phyloP scores from a whole-genome alignment of 2,888 invertebrate species.

The Drosophila parthenogenetica region DNA sequence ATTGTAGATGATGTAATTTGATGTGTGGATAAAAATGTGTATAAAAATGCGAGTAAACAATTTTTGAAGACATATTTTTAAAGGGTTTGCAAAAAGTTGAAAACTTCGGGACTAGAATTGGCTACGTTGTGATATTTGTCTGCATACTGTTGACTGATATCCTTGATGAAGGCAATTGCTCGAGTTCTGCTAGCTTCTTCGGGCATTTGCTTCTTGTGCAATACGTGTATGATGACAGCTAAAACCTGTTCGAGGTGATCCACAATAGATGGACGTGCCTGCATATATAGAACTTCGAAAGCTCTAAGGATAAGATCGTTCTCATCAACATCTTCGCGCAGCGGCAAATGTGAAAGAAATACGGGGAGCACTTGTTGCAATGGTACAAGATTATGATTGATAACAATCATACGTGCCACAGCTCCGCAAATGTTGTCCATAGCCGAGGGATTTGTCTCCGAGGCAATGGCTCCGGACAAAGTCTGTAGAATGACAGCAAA shows the following conservation, averaged over 20 bases:
- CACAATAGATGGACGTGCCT: constrained; percentile 87
- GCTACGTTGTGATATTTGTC: constrained; percentile 86
- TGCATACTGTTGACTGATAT: constrained; percentile 87
- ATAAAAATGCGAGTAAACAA: constrained; percentile 2
- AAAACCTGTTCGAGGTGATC: constrained; percentile 86
- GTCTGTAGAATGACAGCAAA: constrained; percentile 89
- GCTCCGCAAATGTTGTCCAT: constrained; percentile 93
- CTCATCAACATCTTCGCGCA: constrained; percentile 91
- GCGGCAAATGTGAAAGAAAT: constrained; percentile 89
- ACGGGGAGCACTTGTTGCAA: constrained; percentile 91
- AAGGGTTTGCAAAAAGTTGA: constrained; percentile 79
- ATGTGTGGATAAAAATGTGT: not conserved
- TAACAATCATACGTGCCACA: constrained; percentile 89
- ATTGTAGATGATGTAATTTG: not conserved
- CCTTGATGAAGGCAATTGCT: constrained; percentile 86
- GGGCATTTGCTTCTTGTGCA: constrained; percentile 87
- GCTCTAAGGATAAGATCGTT: constrained; percentile 89
- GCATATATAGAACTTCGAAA: constrained; percentile 88
- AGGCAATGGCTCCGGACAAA: constrained; percentile 88
- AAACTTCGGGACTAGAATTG: constrained; percentile 80
- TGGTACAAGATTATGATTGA: constrained; percentile 88
- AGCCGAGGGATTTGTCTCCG: constrained; percentile 88
- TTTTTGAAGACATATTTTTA: constrained; percentile 49
- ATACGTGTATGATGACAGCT: constrained; percentile 86
- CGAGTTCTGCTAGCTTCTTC: constrained; percentile 69